phyloP scores from a whole-genome alignment of 2,888 invertebrate species.

The Oscheius sp. region DNA sequence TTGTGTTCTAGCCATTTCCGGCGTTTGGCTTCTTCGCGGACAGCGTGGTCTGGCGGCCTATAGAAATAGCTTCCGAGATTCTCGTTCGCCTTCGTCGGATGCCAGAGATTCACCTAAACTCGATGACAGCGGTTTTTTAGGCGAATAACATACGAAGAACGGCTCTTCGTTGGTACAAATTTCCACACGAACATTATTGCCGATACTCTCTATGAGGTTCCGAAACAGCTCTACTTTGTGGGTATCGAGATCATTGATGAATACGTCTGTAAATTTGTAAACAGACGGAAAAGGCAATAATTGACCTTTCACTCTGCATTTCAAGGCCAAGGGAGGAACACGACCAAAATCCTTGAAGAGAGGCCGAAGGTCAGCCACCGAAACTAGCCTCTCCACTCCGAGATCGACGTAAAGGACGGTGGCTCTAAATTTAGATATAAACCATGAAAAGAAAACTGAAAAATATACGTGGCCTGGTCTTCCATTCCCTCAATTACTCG shows the following conservation, averaged over 20 bases:
- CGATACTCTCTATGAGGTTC: constrained; percentile 7
- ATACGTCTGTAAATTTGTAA: constrained; percentile 23
- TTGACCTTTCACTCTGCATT: constrained; percentile 34
- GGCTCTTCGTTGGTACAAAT: constrained; percentile 28
- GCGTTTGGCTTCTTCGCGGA: constrained; percentile 23
- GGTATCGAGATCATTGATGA: constrained; percentile 34
- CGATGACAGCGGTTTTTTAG: neutral
- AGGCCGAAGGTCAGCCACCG: neutral
- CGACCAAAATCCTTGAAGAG: constrained; percentile 16
- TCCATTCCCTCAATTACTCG: neutral
- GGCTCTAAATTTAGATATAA: neutral
- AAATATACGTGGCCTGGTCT: neutral
- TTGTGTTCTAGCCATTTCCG: constrained; percentile 27
- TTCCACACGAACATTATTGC: constrained; percentile 32
- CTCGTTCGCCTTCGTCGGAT: constrained; percentile 28
- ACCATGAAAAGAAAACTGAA: neutral
- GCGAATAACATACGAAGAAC: constrained; percentile 6
- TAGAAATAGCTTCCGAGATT: constrained; percentile 34
- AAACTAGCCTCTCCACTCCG: constrained; percentile 15
- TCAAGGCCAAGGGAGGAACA: constrained; percentile 32
- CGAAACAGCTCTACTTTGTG: constrained; percentile 16
- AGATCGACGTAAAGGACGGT: constrained; percentile 11
- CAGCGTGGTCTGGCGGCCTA: constrained; percentile 11
- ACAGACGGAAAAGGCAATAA: too few relatives aligned
- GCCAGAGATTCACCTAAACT: constrained; percentile 36